A percentile compares a stretch with the other conserved stretches of the same genome.
These are phyloP conservation scores for Polyommatus iphigenia DNA, from an alignment of 2,888 invertebrate genomes.

Conservation along the genomic window DNA sequence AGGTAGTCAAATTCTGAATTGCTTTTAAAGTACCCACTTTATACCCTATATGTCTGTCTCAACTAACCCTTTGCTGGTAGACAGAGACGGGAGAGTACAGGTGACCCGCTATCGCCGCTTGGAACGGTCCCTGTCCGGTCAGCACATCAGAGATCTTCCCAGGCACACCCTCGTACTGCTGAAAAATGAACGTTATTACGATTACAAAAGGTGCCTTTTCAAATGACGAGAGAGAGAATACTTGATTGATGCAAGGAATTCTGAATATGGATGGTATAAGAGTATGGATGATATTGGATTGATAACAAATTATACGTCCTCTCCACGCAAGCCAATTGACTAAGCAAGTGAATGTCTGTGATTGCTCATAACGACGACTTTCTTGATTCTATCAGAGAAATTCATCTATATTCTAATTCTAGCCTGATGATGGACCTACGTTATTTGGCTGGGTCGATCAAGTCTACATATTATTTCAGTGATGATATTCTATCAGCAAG, in stretches of 20 bases:
- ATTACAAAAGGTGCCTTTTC: neutral
- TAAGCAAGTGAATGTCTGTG: too few relatives aligned
- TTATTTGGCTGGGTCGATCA: too few relatives aligned
- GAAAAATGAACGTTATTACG: conserved; percentile 35
- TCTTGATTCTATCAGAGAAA: neutral
- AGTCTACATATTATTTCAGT: too few relatives aligned
- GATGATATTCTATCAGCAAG: too few relatives aligned
- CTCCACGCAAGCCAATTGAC: too few relatives aligned
- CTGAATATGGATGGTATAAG: conserved; percentile 5
- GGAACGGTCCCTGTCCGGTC: conserved; percentile 59
- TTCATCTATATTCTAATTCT: too few relatives aligned
- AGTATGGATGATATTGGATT: neutral
- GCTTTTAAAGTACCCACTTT: conserved; percentile 11
- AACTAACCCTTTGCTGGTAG: conserved; percentile 62
- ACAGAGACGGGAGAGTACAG: conserved; percentile 62
- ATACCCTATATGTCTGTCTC: neutral
- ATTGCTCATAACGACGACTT: neutral
- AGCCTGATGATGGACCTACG: too few relatives aligned
- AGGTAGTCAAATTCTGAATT: neutral
- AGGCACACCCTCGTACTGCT: conserved; percentile 53
- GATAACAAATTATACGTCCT: too few relatives aligned
- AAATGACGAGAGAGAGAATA: neutral
- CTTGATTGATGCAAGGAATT: conserved; percentile 23
- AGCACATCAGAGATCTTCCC: conserved; percentile 69
- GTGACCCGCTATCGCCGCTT: conserved; percentile 62